Percentiles rank a stretch among this genome's conserved stretches.
Evolutionary conservation across 2,113 vertebrate genomes (phyloP).

Genomic region (Urocolius indicus): DNA sequence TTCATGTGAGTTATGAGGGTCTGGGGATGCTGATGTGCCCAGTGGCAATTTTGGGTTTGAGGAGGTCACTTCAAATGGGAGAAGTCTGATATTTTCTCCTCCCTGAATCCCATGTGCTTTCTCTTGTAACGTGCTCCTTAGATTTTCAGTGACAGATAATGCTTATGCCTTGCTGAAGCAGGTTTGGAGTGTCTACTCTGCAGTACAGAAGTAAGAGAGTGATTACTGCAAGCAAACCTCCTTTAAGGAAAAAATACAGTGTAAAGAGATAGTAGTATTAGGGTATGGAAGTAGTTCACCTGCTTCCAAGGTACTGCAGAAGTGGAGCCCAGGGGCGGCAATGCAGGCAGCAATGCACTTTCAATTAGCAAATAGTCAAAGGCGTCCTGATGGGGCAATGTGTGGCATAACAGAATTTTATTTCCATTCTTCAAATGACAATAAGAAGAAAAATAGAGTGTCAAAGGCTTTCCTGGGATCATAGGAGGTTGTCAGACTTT

Average conservation of each 20-base stretch:
- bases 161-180: not conserved
- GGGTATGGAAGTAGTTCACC: not conserved
- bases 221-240: not conserved
- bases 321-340: conserved; percentile 1
- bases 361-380: conserved; percentile 43
- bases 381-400: not conserved
- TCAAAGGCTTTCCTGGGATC: conserved; percentile 51
- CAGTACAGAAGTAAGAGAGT: not conserved
- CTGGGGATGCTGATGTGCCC: not conserved
- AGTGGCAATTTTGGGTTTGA: not conserved
- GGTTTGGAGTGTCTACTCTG: not conserved
- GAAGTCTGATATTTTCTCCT: not conserved
- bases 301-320: conserved; percentile 9
- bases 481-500: conserved; percentile 63
- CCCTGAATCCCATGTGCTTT: not conserved
- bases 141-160: not conserved
- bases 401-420: conserved; percentile 58
- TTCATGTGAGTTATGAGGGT: not conserved
- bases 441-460: conserved; percentile 36
- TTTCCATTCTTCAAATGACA: conserved; percentile 66
- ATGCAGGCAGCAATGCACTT: not conserved
- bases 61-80: not conserved
- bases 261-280: not conserved
- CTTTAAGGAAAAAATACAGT: not conserved
- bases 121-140: not conserved